Percentiles rank a stretch among this genome's conserved stretches.
Conservation (phyloP, 2,113 vertebrate genomes). For the Calyptomena viridis region DNA sequence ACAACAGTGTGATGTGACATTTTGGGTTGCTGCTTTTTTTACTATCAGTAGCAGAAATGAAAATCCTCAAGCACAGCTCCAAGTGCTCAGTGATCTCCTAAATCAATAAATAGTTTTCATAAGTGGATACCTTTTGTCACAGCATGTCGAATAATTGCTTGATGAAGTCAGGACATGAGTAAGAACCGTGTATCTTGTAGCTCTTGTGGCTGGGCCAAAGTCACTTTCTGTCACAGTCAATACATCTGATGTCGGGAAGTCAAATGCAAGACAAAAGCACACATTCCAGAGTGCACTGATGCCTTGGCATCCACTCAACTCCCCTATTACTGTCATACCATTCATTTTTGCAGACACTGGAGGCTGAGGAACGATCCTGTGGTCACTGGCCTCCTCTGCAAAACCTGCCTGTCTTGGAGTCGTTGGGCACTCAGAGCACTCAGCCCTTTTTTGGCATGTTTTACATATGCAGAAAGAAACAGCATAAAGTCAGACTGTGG, state of each 20-base stretch:
- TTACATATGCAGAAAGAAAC: neutral
- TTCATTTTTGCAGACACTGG: neutral
- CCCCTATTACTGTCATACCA: neutral
- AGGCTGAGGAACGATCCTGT: neutral
- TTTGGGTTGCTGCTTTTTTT: neutral
- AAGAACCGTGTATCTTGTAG: neutral
- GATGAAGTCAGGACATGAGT: neutral
- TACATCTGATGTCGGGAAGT: neutral
- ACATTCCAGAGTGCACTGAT: neutral
- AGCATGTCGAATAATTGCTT: neutral
- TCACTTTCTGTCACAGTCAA: neutral
- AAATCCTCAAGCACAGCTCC: neutral
- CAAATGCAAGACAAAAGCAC: neutral
- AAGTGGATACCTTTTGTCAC: neutral
- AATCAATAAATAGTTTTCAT: neutral
- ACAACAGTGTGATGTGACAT: neutral
- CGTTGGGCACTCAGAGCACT: neutral
- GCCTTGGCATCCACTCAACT: neutral
- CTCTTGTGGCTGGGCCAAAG: neutral
- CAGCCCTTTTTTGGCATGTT: neutral
- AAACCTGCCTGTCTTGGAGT: neutral
- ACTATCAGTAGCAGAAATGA: neutral
- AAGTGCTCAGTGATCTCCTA: neutral
- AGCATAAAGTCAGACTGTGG: neutral
- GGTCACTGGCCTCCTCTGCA: neutral